A percentile compares a stretch with the other conserved stretches of the same genome.
Conservation (phyloP, 2,797 vertebrate genomes). For the Lithobates pipiens region DNA sequence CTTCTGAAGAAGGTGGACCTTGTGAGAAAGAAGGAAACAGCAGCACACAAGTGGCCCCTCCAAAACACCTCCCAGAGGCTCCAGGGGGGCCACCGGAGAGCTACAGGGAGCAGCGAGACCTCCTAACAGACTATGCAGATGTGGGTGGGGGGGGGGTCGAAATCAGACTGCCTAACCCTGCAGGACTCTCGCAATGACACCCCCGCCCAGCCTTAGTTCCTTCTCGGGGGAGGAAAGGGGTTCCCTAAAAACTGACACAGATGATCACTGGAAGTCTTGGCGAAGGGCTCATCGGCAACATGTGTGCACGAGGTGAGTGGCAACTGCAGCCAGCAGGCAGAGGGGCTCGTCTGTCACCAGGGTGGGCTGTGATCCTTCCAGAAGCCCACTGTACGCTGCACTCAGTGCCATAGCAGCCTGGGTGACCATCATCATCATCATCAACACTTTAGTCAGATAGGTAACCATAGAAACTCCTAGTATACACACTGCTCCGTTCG, state of each 20-base stretch:
- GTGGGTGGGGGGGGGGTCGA: background rate
- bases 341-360: slow-evolving; percentile 1
- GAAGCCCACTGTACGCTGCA: slow-evolving; percentile 25
- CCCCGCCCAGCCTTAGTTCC: background rate
- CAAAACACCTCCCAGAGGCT: background rate
- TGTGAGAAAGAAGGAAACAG: background rate
- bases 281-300: slow-evolving; percentile 13
- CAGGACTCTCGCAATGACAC: background rate
- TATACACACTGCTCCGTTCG: slow-evolving; percentile 41
- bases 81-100: background rate
- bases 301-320: background rate
- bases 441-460: slow-evolving; percentile 78
- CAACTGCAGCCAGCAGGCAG: background rate
- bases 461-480: slow-evolving; percentile 89
- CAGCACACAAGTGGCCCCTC: slow-evolving; percentile 40
- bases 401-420: slow-evolving; percentile 66
- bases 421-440: slow-evolving; percentile 71
- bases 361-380: slow-evolving; percentile 21
- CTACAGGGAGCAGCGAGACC: background rate
- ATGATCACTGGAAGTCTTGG: slow-evolving; percentile 7
- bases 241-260: background rate
- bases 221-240: background rate
- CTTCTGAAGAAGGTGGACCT: slow-evolving; percentile 24
- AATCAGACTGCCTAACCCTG: background rate
- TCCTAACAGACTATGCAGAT: too few species aligned